A percentile compares a stretch with the other conserved stretches of the same genome.
These are phyloP conservation scores for Cheirogaleus medius DNA, from an alignment of 2,113 vertebrate species.

Conservation along the genomic window DNA sequence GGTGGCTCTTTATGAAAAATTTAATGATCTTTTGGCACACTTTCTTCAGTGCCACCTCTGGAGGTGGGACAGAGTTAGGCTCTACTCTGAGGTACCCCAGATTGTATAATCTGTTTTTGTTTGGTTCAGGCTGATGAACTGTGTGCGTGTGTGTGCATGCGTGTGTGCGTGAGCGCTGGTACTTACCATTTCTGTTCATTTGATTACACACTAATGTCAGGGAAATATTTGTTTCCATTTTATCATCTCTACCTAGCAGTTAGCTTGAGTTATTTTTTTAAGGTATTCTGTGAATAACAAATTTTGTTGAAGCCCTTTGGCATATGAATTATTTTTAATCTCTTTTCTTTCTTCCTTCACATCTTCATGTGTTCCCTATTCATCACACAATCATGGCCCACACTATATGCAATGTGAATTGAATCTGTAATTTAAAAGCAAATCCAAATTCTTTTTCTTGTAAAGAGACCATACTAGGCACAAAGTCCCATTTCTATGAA, in stretches of 20 bases:
- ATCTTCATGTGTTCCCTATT: neutral
- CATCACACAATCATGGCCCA: neutral
- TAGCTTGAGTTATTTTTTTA: neutral
- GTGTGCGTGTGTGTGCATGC: too few relatives aligned
- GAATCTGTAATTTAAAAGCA: constrained; percentile 12
- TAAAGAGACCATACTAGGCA: neutral
- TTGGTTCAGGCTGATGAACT: neutral
- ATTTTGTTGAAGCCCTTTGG: neutral
- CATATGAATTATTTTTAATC: neutral
- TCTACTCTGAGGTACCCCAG: neutral
- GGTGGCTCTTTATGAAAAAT: neutral
- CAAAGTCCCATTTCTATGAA: neutral
- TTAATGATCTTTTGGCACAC: neutral
- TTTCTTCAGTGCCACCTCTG: neutral
- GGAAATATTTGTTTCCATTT: constrained; percentile 24
- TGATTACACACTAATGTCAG: neutral
- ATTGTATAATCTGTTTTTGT: neutral
- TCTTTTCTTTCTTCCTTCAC: neutral
- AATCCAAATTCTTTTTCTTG: constrained; percentile 19
- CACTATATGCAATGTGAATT: neutral
- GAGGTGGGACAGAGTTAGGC: neutral
- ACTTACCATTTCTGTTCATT: neutral
- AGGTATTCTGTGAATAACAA: neutral
- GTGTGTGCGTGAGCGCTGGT: rapidly evolving
- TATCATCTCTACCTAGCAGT: neutral